Conservation (phyloP, 2,113 vertebrate genomes). For the Romanogobio albipinnatus region DNA sequence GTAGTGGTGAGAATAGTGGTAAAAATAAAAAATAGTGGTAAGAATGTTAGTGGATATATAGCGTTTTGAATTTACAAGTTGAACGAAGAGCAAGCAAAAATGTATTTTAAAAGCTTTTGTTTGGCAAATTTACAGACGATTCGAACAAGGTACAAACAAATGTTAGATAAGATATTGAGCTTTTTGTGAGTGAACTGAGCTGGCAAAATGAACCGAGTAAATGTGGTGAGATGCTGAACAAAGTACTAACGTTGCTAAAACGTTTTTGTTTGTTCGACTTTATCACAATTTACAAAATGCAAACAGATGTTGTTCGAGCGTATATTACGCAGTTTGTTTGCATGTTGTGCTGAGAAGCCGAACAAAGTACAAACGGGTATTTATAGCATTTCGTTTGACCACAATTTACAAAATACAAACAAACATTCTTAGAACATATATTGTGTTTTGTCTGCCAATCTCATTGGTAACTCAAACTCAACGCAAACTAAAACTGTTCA, state of each 20-base stretch:
- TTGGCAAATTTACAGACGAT: background rate
- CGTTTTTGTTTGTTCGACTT: background rate
- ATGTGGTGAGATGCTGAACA: background rate
- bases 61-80: background rate
- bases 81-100: background rate
- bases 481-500: background rate
- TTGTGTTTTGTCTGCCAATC: background rate
- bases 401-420: background rate
- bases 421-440: background rate
- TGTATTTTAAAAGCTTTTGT: background rate
- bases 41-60: background rate
- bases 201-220: background rate
- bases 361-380: no score
- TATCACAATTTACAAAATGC: background rate
- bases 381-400: no score
- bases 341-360: background rate
- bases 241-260: background rate
- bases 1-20: no score
- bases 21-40: no score
- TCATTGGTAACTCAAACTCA: background rate
- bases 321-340: background rate
- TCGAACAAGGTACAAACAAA: background rate
- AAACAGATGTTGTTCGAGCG: background rate
- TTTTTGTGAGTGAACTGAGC: background rate
- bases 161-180: background rate